Evolutionary conservation across 53 echinoderm and acorn worm genomes (phyloP).

Genomic region (Henricia sp.): DNA sequence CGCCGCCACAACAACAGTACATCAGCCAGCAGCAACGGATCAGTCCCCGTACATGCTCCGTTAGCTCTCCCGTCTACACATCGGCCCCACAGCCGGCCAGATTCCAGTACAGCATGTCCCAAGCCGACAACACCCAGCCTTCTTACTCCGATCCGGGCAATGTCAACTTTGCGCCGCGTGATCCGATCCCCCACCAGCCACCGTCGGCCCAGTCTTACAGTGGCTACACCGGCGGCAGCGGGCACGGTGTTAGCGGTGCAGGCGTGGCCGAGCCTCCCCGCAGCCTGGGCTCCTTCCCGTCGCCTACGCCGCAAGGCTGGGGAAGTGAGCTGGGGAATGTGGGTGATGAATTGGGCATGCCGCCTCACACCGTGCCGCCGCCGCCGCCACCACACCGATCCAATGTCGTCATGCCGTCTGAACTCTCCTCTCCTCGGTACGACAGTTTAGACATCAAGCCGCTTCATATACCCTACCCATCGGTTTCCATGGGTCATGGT

Average conservation of each 20-base stretch:
- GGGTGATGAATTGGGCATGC: conserved; percentile 62
- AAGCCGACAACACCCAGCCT: conserved; percentile 43
- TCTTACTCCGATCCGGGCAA: conserved; percentile 50
- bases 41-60: conserved; percentile 57
- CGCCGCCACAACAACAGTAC: conserved; percentile 56
- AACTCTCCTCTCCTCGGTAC: conserved; percentile 20
- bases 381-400: conserved; percentile 36
- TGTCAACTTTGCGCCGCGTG: conserved; percentile 54
- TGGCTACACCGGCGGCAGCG: conserved; percentile 49
- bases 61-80: conserved; percentile 65
- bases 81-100: conserved; percentile 63
- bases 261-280: conserved; percentile 54
- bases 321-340: conserved; percentile 69
- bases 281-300: conserved; percentile 61
- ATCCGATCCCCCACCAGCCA: conserved; percentile 51
- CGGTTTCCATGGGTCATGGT: conserved; percentile 20
- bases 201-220: conserved; percentile 65
- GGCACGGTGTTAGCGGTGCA: conserved; percentile 12
- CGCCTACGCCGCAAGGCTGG: conserved; percentile 56
- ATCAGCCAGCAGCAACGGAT: conserved; percentile 60
- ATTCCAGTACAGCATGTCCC: conserved; percentile 69
- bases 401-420: conserved; percentile 33
- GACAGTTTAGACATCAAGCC: conserved; percentile 49
- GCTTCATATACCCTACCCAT: conserved; percentile 37
- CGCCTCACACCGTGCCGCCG: conserved; percentile 42